Evolutionary conservation across 1,140 invertebrate species (phyloP), one percentile per base, ranked within the genome.

Genomic region (Sycobia sp.): DNA sequence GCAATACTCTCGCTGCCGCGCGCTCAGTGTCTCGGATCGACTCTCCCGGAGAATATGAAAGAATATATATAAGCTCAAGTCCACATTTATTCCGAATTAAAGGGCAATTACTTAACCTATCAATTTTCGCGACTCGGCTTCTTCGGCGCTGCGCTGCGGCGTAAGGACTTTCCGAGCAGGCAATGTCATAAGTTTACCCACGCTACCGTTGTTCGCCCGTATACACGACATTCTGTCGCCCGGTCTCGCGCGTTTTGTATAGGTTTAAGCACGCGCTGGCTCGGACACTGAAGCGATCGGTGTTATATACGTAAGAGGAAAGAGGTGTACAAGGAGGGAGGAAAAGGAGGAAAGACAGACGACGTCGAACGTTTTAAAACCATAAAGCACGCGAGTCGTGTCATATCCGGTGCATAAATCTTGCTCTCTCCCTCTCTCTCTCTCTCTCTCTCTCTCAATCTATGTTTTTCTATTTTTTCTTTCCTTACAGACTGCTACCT

Each of bases 391-490:
- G 54, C 65, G 54, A 66, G 55, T 62, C 70, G 69, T 73, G 76
- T 77, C 75, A 76, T 76, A 79, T 80, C 76, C 77, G 74, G 76
- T 51, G 75, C 75, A 79, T 80, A 80, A 80, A 79, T 79, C 76
- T 76, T 71, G 57, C 69, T 46, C 44, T 46, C 38, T 39, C 22
- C 38, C 18, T 53, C 32, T 11, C 50, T 38, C 50, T 34, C 50
- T 32, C 47, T 50, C 27, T 50, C 27, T 50, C 25, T 50, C 47
- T 50, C 47, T 50, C n/a, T n/a, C n/a, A n/a, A n/a, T n/a, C n/a
- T n/a, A n/a, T n/a, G n/a, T n/a, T n/a, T n/a, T n/a, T n/a, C 47
- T 50, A 25, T 46, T 22, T 49, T 36, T 11, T 20, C 1, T 67
- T 65, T 62, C 46, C 4, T 8, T 10, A n/a, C n/a, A n/a, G n/a